A percentile compares a stretch with the other conserved stretches of the same genome.
These are phyloP conservation scores for Cantharis lateralis DNA, from an alignment of 2,888 invertebrate genomes.

Conservation along the genomic window DNA sequence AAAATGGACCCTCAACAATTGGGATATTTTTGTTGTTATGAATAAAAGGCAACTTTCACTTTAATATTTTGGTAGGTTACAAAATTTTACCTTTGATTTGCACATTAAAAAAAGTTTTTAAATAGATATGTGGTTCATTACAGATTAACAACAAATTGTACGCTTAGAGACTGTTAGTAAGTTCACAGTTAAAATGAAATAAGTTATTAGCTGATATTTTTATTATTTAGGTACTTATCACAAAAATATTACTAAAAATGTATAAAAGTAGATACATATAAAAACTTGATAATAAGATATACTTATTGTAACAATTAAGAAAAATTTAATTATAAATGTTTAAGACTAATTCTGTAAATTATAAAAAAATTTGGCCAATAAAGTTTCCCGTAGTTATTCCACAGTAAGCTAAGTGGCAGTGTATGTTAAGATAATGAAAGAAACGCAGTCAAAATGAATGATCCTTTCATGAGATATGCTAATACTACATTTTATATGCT, in stretches of 20 bases:
- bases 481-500: background rate
- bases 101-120: background rate
- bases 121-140: background rate
- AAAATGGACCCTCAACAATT: background rate
- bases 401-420: background rate
- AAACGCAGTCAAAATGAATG: background rate
- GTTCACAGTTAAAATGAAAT: constrained; percentile 14
- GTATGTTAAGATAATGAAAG: background rate
- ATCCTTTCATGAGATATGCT: background rate
- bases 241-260: constrained; percentile 4
- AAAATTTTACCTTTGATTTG: background rate
- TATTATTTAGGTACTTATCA: constrained; percentile 4
- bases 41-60: background rate
- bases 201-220: background rate
- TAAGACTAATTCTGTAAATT: background rate
- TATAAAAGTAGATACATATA: background rate
- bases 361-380: background rate
- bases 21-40: constrained; percentile 2
- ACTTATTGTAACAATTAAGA: background rate
- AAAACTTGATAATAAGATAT: background rate
- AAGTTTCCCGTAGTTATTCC: background rate
- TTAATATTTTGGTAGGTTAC: background rate
- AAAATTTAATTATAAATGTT: background rate
- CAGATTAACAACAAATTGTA: background rate
- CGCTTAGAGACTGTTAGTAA: constrained; percentile 7